A percentile compares a stretch with the other conserved stretches of the same genome.
Evolutionary conservation across 2,113 vertebrate species (phyloP).

Genomic region (Ploceus nigricollis): DNA sequence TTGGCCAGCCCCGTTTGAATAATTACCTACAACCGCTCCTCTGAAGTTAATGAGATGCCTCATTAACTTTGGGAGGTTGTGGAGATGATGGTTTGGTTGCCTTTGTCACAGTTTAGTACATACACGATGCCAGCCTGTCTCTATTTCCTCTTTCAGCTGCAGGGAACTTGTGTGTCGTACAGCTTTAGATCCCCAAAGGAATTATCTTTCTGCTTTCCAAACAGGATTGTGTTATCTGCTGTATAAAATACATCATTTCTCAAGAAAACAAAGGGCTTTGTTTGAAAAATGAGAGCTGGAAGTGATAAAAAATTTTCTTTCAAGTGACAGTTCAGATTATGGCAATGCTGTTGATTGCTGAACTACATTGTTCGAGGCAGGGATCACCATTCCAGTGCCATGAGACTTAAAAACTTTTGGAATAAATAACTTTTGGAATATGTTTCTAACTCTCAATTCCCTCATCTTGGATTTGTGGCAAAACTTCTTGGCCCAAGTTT

Average conservation of each 20-base stretch:
- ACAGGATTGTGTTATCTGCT: not conserved
- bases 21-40: not conserved
- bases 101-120: rapidly evolving
- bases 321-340: not conserved
- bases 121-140: rapidly evolving
- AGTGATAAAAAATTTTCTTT: not conserved
- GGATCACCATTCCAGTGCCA: not conserved
- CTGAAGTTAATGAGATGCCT: not conserved
- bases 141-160: not conserved
- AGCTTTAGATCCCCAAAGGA: not conserved
- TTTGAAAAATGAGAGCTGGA: not conserved
- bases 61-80: not conserved
- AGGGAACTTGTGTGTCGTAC: rapidly evolving
- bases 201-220: not conserved
- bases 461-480: not conserved
- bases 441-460: not conserved
- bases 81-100: not conserved
- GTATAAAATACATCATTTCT: not conserved
- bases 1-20: not conserved
- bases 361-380: not conserved
- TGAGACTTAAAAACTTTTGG: not conserved
- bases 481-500: not conserved
- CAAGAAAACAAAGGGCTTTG: not conserved
- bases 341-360: not conserved
- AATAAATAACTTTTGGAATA: not conserved